phyloP scores from a whole-genome alignment of 2,888 invertebrate species.

The Chrysodeixis includens region DNA sequence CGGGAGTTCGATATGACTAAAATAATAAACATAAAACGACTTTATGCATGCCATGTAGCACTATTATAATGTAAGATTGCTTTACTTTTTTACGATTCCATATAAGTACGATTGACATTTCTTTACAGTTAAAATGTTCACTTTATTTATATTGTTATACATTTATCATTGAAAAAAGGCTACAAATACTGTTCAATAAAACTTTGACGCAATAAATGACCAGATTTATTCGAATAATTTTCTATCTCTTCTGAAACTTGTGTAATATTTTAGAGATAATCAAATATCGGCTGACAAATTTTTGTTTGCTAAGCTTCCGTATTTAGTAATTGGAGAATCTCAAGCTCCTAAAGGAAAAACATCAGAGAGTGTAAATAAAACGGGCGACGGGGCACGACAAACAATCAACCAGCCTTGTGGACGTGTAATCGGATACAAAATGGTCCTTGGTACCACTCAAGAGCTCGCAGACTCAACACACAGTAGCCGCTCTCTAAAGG shows the following conservation, averaged over 20 bases:
- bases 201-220: neutral
- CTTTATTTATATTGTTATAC: conserved; percentile 11
- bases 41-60: conserved; percentile 64
- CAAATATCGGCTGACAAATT: conserved; percentile 45
- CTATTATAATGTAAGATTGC: conserved; percentile 58
- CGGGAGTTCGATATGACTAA: conserved; percentile 70
- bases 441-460: conserved; percentile 71
- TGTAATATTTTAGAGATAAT: conserved; percentile 7
- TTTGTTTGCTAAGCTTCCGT: conserved; percentile 54
- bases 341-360: conserved; percentile 73
- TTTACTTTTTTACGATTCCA: conserved; percentile 25
- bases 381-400: conserved; percentile 71
- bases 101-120: conserved; percentile 18
- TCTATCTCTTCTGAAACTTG: neutral
- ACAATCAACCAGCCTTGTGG: conserved; percentile 77
- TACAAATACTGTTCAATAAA: neutral
- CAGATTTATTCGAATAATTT: neutral
- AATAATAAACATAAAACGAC: conserved; percentile 72
- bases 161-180: neutral
- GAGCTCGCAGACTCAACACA: conserved; percentile 67
- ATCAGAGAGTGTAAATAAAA: conserved; percentile 78
- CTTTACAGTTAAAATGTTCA: conserved; percentile 8
- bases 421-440: conserved; percentile 84
- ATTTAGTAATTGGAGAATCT: conserved; percentile 74
- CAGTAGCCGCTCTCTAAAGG: conserved; percentile 69